Percentiles rank a stretch among this genome's conserved stretches.
Conservation (phyloP, 2,797 vertebrate genomes). For the Brotogeris chrysoptera region DNA sequence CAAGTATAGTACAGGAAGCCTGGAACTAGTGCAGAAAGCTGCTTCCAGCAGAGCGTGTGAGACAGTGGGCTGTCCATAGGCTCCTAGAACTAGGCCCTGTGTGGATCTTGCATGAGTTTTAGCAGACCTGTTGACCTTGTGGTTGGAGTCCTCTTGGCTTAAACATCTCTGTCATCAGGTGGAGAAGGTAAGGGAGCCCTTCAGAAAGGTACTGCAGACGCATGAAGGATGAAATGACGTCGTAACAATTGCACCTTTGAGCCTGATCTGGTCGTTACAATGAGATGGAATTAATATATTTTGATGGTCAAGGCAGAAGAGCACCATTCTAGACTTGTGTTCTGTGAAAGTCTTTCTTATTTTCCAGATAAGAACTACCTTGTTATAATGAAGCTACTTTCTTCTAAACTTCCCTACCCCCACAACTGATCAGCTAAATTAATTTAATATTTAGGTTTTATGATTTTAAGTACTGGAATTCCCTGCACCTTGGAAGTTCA, state of each 20-base stretch:
- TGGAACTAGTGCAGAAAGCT: not conserved
- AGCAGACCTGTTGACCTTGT: not conserved
- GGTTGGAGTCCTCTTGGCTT: not conserved
- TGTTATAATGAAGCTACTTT: not conserved
- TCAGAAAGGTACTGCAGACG: not conserved
- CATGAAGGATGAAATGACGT: not conserved
- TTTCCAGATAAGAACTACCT: not conserved
- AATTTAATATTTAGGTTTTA: not conserved
- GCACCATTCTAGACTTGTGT: not conserved
- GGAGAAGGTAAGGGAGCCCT: not conserved
- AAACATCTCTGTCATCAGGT: not conserved
- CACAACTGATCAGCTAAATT: not conserved
- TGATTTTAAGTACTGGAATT: not conserved
- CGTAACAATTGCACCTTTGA: not conserved
- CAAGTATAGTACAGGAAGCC: not conserved
- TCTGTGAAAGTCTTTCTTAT: not conserved
- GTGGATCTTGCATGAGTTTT: not conserved
- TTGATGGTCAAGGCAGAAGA: not conserved
- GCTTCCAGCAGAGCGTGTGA: not conserved
- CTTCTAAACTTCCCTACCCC: not conserved
- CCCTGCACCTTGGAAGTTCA: not conserved
- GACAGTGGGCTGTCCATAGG: no score
- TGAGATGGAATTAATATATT: not conserved
- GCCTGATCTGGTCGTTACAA: not conserved
- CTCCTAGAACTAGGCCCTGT: no score